Evolutionary conservation across 2,888 invertebrate genomes (phyloP).

Genomic region (Eristalis intricaria): DNA sequence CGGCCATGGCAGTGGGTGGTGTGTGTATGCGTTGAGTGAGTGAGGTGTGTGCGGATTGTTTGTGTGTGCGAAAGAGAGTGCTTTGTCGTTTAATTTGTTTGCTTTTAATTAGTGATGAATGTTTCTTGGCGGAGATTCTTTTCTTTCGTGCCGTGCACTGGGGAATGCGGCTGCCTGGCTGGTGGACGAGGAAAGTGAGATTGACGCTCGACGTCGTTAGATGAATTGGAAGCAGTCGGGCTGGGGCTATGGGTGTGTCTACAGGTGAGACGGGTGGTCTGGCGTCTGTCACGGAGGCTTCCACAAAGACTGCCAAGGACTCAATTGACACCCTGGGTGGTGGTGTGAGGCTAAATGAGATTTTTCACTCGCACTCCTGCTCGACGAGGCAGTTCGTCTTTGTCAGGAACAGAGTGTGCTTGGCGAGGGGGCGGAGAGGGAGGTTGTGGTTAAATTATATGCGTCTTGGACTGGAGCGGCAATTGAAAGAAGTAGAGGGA

Average conservation of each 20-base stretch:
- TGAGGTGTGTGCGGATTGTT: not conserved
- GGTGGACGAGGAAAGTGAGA: not conserved
- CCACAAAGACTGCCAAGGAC: not conserved
- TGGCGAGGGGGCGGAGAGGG: not conserved
- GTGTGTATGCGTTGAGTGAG: not conserved
- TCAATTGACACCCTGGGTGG: not conserved
- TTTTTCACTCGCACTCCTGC: not conserved
- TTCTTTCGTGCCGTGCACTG: conserved; percentile 1
- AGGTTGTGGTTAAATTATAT: not conserved
- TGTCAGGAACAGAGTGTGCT: not conserved
- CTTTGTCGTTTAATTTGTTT: conserved; percentile 67
- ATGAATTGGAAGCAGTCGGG: not conserved
- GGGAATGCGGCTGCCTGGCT: not conserved
- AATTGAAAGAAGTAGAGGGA: no score
- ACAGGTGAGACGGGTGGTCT: not conserved
- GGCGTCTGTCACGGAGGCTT: not conserved
- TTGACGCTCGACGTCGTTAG: not conserved
- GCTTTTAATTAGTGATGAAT: conserved; percentile 66
- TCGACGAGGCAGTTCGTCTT: not conserved
- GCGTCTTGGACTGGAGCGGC: no score
- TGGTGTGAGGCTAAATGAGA: not conserved
- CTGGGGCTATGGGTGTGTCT: not conserved
- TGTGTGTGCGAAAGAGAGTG: conserved; percentile 34
- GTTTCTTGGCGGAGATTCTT: conserved; percentile 35
- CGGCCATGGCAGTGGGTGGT: conserved; percentile 65